Evolutionary conservation across 2,113 vertebrate species (phyloP).

Genomic region (Orthonyx spaldingii): DNA sequence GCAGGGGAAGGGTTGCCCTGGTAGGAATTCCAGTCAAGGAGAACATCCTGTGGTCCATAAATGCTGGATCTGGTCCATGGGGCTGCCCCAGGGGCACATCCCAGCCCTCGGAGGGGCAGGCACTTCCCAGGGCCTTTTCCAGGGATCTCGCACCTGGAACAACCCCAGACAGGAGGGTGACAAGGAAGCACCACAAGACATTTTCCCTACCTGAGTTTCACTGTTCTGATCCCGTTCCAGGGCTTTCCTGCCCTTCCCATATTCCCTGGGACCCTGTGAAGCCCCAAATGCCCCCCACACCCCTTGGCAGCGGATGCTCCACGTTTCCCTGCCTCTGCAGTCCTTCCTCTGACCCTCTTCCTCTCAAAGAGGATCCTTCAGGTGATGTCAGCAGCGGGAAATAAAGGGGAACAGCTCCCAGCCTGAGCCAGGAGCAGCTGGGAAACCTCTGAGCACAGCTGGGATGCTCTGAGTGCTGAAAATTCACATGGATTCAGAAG

Average conservation of each 20-base stretch:
- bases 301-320: background rate
- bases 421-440: background rate
- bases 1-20: background rate
- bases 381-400: background rate
- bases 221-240: background rate
- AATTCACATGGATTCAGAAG: background rate
- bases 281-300: fast-evolving
- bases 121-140: background rate
- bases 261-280: background rate
- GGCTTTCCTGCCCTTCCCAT: background rate
- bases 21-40: background rate
- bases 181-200: background rate
- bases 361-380: background rate
- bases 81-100: background rate
- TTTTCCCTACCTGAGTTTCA: background rate
- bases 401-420: background rate
- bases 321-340: background rate
- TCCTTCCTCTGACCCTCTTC: background rate
- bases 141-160: background rate
- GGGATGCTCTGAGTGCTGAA: background rate
- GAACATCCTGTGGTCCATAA: background rate
- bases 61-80: fast-evolving
- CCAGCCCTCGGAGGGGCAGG: background rate
- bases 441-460: background rate
- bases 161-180: background rate